Evolutionary conservation across 1,140 invertebrate genomes (phyloP).

Genomic region (Megalonaias nervosa): DNA sequence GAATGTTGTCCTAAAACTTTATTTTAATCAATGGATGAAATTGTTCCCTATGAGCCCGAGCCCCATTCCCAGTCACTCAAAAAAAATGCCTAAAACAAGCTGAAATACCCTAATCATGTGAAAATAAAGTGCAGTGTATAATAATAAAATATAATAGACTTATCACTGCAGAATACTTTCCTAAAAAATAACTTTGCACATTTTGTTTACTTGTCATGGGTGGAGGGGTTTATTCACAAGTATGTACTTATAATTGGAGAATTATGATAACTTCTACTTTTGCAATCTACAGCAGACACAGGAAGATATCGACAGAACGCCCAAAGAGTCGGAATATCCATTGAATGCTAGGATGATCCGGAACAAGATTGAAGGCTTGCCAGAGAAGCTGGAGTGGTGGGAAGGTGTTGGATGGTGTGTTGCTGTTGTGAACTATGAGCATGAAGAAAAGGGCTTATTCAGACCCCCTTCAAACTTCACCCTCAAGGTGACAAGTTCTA

Average conservation of each 20-base stretch:
- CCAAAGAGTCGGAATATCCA: not conserved
- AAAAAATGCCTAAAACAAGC: too few species aligned
- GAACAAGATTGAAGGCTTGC: conserved; percentile 34
- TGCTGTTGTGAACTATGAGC: conserved; percentile 42
- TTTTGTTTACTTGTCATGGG: not conserved
- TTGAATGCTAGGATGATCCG: conserved; percentile 24
- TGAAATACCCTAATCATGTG: too few species aligned
- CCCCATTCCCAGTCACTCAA: too few species aligned
- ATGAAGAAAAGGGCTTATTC: conserved; percentile 28
- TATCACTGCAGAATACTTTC: too few species aligned
- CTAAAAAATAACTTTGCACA: too few species aligned
- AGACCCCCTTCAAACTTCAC: conserved; percentile 43
- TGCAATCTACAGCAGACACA: conserved; percentile 14
- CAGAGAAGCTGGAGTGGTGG: conserved; percentile 41
- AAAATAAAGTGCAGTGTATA: too few species aligned
- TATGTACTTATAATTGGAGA: not conserved
- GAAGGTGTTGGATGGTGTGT: conserved; percentile 46
- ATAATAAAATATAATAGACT: too few species aligned
- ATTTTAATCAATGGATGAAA: too few species aligned
- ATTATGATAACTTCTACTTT: not conserved
- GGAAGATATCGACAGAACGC: not conserved
- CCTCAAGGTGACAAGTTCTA: conserved; percentile 37
- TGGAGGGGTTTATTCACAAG: not conserved
- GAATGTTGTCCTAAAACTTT: too few species aligned
- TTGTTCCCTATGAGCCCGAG: too few species aligned